Evolutionary conservation across 2,888 invertebrate species (phyloP).

Genomic region (Acholoe squamosa): DNA sequence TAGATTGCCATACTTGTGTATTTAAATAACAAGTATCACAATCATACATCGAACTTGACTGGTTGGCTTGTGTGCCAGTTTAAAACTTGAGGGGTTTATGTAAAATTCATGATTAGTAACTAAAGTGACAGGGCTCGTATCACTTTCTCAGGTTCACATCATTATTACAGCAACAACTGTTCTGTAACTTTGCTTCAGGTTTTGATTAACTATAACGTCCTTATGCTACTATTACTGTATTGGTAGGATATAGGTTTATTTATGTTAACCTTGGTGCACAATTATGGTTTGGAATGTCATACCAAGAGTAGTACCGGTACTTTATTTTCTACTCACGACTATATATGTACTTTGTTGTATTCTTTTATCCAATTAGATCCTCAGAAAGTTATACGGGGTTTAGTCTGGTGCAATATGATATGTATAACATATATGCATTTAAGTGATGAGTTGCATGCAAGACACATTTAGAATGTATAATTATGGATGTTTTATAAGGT

Average conservation of each 20-base stretch:
- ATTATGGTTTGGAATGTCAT: too few relatives aligned
- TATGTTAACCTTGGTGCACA: conserved; percentile 12
- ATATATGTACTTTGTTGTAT: neutral
- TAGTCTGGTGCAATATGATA: neutral
- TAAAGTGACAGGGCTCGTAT: neutral
- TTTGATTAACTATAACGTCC: neutral
- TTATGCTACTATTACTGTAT: neutral
- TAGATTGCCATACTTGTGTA: too few relatives aligned
- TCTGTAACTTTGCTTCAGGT: conserved; percentile 16
- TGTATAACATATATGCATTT: neutral
- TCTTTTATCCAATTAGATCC: neutral
- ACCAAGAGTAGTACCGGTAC: neutral
- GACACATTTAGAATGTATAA: neutral
- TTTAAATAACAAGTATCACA: too few relatives aligned
- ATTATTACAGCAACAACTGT: neutral
- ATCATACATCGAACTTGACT: too few relatives aligned
- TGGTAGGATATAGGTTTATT: neutral
- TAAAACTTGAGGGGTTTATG: too few relatives aligned
- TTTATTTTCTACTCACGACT: neutral
- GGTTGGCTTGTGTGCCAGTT: too few relatives aligned
- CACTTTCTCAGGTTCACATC: neutral
- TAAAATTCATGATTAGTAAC: too few relatives aligned
- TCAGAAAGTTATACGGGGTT: conserved; percentile 9
- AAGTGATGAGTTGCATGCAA: too few relatives aligned
- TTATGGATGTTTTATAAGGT: neutral